phyloP scores from a whole-genome alignment of 1,140 invertebrate genomes.

The Pentalonia nigronervosa region DNA sequence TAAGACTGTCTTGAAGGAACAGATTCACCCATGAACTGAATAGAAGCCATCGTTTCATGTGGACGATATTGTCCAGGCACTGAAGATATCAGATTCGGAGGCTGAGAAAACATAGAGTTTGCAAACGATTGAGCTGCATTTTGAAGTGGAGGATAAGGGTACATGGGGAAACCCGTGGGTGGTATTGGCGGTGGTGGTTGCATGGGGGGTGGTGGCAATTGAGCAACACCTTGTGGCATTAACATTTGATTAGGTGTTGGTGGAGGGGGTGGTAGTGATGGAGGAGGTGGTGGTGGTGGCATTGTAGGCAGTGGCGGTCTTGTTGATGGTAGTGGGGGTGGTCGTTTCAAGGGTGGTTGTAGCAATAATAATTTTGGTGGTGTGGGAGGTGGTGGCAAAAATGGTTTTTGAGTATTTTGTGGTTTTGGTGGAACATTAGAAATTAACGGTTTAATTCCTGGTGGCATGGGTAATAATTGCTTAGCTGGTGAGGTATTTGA shows the following conservation, averaged over 20 bases:
- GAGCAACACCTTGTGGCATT: constrained; percentile 25
- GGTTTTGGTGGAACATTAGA: constrained; percentile 39
- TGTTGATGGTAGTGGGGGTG: constrained; percentile 46
- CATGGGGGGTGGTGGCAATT: constrained; percentile 47
- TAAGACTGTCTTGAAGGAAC: background rate
- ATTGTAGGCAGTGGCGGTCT: constrained; percentile 46
- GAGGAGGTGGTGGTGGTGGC: constrained; percentile 49
- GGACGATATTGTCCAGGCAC: background rate
- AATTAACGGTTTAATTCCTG: constrained; percentile 36
- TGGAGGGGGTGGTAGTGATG: constrained; percentile 37
- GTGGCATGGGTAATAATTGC: constrained; percentile 46
- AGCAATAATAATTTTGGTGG: constrained; percentile 25
- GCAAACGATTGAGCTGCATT: constrained; percentile 5
- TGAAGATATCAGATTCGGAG: constrained; percentile 23
- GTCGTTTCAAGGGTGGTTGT: constrained; percentile 11
- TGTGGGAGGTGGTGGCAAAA: constrained; percentile 45
- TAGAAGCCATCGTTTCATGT: constrained; percentile 10
- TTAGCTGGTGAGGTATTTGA: background rate
- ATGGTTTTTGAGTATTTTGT: constrained; percentile 41
- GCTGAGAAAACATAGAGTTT: constrained; percentile 44
- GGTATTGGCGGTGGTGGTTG: constrained; percentile 51
- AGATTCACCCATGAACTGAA: constrained; percentile 32
- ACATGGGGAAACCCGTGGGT: constrained; percentile 30
- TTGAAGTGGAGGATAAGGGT: background rate
- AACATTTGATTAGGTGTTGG: constrained; percentile 41